A percentile compares a stretch with the other conserved stretches of the same genome.
Evolutionary conservation across 2,888 invertebrate species (phyloP).

Genomic region (Meteorus colon): DNA sequence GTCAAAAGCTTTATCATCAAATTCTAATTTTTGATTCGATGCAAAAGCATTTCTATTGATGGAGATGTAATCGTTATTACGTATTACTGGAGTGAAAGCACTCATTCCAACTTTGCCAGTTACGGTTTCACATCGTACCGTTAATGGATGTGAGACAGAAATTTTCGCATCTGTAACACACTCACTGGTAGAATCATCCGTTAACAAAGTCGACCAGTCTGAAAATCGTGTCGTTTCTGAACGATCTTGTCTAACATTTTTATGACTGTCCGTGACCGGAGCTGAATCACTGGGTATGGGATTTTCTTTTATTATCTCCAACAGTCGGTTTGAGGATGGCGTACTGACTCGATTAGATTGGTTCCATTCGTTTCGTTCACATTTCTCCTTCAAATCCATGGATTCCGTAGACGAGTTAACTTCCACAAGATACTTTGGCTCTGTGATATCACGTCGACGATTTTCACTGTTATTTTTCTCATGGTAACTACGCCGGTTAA

Average conservation of each 20-base stretch:
- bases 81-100: slow-evolving; percentile 44
- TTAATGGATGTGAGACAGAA: slow-evolving; percentile 46
- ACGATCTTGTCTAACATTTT: slow-evolving; percentile 58
- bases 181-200: slow-evolving; percentile 50
- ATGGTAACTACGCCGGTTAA: slow-evolving; percentile 79
- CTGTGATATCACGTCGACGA: slow-evolving; percentile 52
- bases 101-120: slow-evolving; percentile 36
- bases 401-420: slow-evolving; percentile 38
- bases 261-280: slow-evolving; percentile 20
- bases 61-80: slow-evolving; percentile 26
- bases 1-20: slow-evolving; percentile 36
- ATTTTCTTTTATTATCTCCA: slow-evolving; percentile 67
- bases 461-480: slow-evolving; percentile 62
- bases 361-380: slow-evolving; percentile 29
- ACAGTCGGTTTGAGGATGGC: slow-evolving; percentile 55
- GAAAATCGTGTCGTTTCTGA: slow-evolving; percentile 65
- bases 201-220: slow-evolving; percentile 70
- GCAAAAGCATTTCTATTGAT: slow-evolving; percentile 35
- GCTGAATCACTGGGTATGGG: slow-evolving; percentile 44
- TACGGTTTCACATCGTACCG: slow-evolving; percentile 42
- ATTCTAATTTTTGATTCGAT: slow-evolving; percentile 31
- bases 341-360: slow-evolving; percentile 36
- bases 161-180: slow-evolving; percentile 25
- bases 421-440: slow-evolving; percentile 58
- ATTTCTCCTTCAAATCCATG: slow-evolving; percentile 22